phyloP scores from a whole-genome alignment of 2,113 vertebrate genomes.

The Nycticorax nycticorax region DNA sequence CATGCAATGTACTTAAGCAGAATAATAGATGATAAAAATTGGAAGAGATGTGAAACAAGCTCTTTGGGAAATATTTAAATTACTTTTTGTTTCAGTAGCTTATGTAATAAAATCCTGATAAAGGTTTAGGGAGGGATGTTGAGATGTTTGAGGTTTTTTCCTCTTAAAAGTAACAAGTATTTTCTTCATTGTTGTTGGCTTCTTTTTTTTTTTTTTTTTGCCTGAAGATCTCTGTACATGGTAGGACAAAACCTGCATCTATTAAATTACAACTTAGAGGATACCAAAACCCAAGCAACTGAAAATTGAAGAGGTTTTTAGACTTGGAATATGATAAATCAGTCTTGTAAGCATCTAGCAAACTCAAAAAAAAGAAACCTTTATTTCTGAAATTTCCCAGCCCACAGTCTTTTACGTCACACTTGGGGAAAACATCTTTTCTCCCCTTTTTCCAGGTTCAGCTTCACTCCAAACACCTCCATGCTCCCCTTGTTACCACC shows the following conservation, averaged over 20 bases:
- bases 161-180: not conserved
- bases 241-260: not conserved
- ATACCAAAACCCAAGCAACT: not conserved
- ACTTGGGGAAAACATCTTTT: not conserved
- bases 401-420: not conserved
- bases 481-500: not conserved
- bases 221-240: not conserved
- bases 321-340: not conserved
- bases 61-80: not conserved
- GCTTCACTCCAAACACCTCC: not conserved
- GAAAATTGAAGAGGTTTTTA: not conserved
- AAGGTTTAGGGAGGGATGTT: not conserved
- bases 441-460: not conserved
- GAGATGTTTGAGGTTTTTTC: not conserved
- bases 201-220: not conserved
- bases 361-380: not conserved
- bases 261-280: not conserved
- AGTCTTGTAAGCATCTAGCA: not conserved
- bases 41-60: not conserved
- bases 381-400: not conserved
- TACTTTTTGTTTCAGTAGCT: not conserved
- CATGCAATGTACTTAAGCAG: not conserved
- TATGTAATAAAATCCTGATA: not conserved
- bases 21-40: not conserved
- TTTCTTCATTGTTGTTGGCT: not conserved